Base-by-base conservation (phyloP, 2,797 vertebrate genomes). In the Cheracebus regulus region DNA sequence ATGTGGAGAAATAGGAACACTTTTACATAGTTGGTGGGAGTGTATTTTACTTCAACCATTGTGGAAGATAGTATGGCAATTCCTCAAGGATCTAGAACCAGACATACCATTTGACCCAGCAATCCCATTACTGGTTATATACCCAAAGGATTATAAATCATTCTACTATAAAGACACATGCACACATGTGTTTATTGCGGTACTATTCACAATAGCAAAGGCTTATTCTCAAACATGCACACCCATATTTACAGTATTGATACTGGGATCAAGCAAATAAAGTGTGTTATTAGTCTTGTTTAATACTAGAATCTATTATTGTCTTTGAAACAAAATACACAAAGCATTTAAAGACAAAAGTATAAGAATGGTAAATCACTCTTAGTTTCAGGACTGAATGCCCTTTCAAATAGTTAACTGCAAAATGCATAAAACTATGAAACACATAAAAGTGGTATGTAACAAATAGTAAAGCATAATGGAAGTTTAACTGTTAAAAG, bases 381-480 rank as follows among this genome's bases (percentile, higher is more conserved):
- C 55, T 92, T 84, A 91, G 97, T 98, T 97, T 98, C 96, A 97
- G 61, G 10, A 97, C 97, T 48, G 88, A 96, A 96, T 17, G 12
- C 89, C 70, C 93, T 97, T 97, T 96, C 75, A 97, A 98, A 97
- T 57, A 91, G 96, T 97, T 97, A 97, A 98, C 98, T 98, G 97
- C 95, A 97, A 97, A 98, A 98, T 58, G 64, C 96, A 97, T 98
- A 98, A 98, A 95, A 80, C 95, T 88, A 94, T 94, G 96, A 96
- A 96, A 97, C 98, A 93, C 97, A 87, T 98, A 98, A 98, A 98
- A 98, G 93, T 70, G 96, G 97, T 98, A 98, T 94, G 96, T 61
- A 98, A 97, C 97, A 98, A 98, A 98, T 90, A 98, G 97, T 97
- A 97, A 98, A 98, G 97, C 98, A 98, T 95, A 97, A 96, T 96